Conservation (phyloP, 2,113 vertebrate genomes). For the Sarotherodon lohbergeri region DNA sequence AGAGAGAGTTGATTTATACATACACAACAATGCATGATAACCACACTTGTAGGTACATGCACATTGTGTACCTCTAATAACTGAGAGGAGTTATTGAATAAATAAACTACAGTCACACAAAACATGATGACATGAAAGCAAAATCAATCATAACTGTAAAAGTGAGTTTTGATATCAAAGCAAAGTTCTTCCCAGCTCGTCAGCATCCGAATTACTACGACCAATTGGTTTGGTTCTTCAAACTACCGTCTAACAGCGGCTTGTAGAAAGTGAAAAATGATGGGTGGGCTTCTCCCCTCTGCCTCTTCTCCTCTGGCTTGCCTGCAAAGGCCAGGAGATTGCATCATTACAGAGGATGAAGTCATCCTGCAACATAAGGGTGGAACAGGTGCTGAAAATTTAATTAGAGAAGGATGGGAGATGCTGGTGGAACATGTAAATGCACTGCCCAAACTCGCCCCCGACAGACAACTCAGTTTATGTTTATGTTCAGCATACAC, state of each 20-base stretch:
- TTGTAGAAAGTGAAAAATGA: constrained; percentile 55
- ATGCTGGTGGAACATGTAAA: constrained; percentile 47
- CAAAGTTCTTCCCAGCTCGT: background rate
- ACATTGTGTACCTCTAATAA: background rate
- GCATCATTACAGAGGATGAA: constrained; percentile 74
- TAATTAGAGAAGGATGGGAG: constrained; percentile 48
- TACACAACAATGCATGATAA: background rate
- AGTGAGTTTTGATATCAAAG: background rate
- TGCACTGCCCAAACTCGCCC: background rate
- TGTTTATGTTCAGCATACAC: background rate
- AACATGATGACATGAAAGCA: background rate
- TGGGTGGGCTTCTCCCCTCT: constrained; percentile 36
- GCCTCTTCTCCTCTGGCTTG: constrained; percentile 34
- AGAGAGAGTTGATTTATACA: background rate
- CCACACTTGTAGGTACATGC: background rate
- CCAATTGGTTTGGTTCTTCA: background rate
- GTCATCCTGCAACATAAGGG: constrained; percentile 73
- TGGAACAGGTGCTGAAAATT: constrained; percentile 71
- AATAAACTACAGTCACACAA: background rate
- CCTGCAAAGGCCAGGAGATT: constrained; percentile 59
- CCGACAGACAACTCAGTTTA: background rate
- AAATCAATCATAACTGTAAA: background rate
- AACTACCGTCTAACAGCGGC: constrained; percentile 17
- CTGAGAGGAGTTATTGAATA: background rate
- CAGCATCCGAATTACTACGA: background rate